Conservation (phyloP, 2,888 invertebrate genomes). For the Arge pagana region DNA sequence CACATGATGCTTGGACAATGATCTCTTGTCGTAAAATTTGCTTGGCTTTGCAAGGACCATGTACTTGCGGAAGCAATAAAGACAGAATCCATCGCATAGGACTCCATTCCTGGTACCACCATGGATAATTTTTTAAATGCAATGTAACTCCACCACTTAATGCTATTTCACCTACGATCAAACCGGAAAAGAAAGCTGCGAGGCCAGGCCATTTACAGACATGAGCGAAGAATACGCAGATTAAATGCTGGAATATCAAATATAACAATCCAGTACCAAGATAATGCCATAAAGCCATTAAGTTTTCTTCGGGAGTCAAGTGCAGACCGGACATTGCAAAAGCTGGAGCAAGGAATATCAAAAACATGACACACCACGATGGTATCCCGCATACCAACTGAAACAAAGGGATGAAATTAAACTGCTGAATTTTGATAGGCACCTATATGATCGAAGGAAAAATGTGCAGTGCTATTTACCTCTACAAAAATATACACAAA, state of each 20-base stretch:
- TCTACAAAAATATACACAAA: slow-evolving; percentile 79
- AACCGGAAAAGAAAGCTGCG: slow-evolving; percentile 45
- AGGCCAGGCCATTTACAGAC: slow-evolving; percentile 50
- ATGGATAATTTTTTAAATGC: slow-evolving; percentile 50
- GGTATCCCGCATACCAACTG: slow-evolving; percentile 80
- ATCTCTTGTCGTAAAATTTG: slow-evolving; percentile 86
- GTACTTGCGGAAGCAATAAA: slow-evolving; percentile 45
- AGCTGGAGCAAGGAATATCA: slow-evolving; percentile 85
- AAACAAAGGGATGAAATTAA: slow-evolving; percentile 35
- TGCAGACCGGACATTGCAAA: slow-evolving; percentile 88
- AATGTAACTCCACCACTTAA: slow-evolving; percentile 48
- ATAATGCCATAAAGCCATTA: slow-evolving; percentile 51
- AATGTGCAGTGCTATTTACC: slow-evolving; percentile 64
- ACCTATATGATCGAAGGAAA: slow-evolving; percentile 5
- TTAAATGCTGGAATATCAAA: slow-evolving; percentile 48
- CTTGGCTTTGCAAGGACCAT: slow-evolving; percentile 49
- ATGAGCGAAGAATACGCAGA: slow-evolving; percentile 49
- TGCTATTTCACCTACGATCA: slow-evolving; percentile 47
- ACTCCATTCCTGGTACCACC: slow-evolving; percentile 50
- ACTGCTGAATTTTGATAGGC: neutral
- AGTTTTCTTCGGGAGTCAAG: slow-evolving; percentile 53
- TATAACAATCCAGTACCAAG: slow-evolving; percentile 48
- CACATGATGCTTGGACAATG: slow-evolving; percentile 82
- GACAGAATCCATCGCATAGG: slow-evolving; percentile 51
- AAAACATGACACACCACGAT: slow-evolving; percentile 78